A percentile compares a stretch with the other conserved stretches of the same genome.
These are phyloP conservation scores for Oasisia sp. DNA, from an alignment of 2,888 invertebrate genomes.

Conservation along the genomic window DNA sequence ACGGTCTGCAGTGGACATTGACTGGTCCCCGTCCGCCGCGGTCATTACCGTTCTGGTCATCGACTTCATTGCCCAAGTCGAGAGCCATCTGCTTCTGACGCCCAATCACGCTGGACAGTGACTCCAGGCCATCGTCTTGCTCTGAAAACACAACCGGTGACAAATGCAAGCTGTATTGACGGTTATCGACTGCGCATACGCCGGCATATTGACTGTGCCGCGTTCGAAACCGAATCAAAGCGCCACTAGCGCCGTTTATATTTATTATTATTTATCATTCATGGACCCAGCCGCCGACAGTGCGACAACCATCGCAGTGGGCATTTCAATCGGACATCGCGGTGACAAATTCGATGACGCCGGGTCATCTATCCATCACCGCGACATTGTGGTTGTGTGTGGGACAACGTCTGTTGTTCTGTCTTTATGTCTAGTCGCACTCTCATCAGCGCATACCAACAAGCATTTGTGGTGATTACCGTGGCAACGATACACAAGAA, in stretches of 20 bases:
- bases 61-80: slow-evolving; percentile 80
- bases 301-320: background rate
- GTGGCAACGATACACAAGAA: background rate
- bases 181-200: background rate
- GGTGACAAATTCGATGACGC: background rate
- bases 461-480: background rate
- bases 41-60: slow-evolving; percentile 79
- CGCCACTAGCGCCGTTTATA: background rate
- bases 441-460: slow-evolving; percentile 12
- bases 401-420: background rate
- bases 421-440: background rate
- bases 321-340: background rate
- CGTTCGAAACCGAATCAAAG: background rate
- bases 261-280: slow-evolving; percentile 13
- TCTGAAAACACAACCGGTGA: slow-evolving; percentile 67
- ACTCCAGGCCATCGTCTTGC: slow-evolving; percentile 82
- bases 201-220: background rate
- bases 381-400: background rate
- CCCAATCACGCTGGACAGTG: slow-evolving; percentile 78
- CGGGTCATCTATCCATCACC: background rate
- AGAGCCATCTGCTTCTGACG: slow-evolving; percentile 81
- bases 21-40: slow-evolving; percentile 33
- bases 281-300: background rate
- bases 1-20: slow-evolving; percentile 20
- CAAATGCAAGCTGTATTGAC: background rate